phyloP scores from a whole-genome alignment of 92 coral and sea anemone species.

The Siderastrea siderea region DNA sequence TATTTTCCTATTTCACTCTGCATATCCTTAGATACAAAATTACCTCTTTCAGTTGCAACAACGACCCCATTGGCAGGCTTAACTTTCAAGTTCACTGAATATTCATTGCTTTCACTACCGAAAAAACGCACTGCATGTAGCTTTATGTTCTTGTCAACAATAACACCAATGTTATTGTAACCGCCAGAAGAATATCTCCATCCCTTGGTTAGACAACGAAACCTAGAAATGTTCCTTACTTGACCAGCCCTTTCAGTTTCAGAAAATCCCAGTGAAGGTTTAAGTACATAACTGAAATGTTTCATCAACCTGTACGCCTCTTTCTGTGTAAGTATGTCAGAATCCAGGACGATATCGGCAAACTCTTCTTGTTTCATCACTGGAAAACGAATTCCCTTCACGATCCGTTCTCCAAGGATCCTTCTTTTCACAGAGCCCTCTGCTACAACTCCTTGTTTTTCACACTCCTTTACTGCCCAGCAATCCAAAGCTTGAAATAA shows the following conservation, averaged over 20 bases:
- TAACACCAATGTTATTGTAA: neutral
- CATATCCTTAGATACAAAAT: neutral
- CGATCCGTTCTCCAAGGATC: constrained; percentile 5
- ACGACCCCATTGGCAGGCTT: neutral
- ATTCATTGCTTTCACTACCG: neutral
- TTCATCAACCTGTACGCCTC: neutral
- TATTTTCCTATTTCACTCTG: neutral
- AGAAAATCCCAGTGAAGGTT: neutral
- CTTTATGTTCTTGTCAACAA: neutral
- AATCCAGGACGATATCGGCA: neutral
- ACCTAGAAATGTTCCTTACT: neutral
- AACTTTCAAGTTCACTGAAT: neutral
- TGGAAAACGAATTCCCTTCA: constrained; percentile 16
- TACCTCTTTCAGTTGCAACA: neutral
- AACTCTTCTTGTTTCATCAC: neutral
- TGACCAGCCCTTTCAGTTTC: neutral
- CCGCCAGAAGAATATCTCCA: neutral
- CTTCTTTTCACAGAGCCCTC: constrained; percentile 19
- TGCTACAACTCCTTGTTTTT: constrained; percentile 12
- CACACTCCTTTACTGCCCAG: constrained; percentile 48
- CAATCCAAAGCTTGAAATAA: constrained; percentile 44
- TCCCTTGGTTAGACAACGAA: neutral
- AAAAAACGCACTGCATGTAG: constrained; percentile 2
- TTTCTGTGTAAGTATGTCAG: neutral
- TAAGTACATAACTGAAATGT: neutral